Evolutionary conservation across 1,140 invertebrate genomes (phyloP).

Genomic region (Argopecten irradians): DNA sequence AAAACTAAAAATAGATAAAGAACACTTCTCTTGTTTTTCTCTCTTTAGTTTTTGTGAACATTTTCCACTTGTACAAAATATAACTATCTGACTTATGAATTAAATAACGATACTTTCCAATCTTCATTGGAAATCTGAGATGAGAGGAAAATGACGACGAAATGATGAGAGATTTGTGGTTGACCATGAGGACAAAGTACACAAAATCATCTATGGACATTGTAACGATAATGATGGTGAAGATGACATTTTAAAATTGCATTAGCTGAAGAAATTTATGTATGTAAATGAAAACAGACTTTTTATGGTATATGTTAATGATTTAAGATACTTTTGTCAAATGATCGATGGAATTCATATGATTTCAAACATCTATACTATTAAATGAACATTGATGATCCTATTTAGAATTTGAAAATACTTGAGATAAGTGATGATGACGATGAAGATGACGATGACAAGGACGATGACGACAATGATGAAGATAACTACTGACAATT

Average conservation of each 20-base stretch:
- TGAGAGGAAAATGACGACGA: not conserved
- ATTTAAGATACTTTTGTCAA: no score
- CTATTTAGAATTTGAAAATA: not conserved
- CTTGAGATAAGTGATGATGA: not conserved
- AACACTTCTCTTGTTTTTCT: not conserved
- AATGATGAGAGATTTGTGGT: not conserved
- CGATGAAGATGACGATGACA: not conserved
- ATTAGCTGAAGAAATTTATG: no score
- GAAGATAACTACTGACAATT: no score
- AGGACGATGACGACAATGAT: not conserved
- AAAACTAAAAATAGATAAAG: constrained; percentile 13
- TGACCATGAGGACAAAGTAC: no score
- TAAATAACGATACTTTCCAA: not conserved
- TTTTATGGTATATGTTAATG: no score
- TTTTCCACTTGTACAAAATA: constrained; percentile 10
- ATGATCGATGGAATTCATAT: no score
- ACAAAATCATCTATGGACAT: no score
- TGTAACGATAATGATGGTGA: no score
- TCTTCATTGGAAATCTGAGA: not conserved
- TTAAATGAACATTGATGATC: not conserved
- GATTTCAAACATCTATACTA: no score
- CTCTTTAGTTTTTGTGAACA: not conserved
- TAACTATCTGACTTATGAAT: not conserved
- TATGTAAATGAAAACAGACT: no score
- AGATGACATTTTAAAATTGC: no score